phyloP scores from a whole-genome alignment of 2,797 vertebrate species.

The Sebastes variabilis region DNA sequence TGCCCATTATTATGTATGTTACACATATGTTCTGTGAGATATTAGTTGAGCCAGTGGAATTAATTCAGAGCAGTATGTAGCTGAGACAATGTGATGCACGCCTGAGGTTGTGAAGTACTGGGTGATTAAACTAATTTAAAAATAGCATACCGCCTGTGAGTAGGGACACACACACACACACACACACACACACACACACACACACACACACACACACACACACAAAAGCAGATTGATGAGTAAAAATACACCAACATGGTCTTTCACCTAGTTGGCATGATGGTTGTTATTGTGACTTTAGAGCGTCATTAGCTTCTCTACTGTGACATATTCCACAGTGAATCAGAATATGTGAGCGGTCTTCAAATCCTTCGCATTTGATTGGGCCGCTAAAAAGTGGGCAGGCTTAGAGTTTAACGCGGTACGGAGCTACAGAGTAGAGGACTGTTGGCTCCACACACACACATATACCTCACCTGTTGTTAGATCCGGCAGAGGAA shows the following conservation, averaged over 20 bases:
- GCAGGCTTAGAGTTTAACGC: background rate
- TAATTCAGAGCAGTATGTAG: constrained; percentile 41
- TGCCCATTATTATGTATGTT: constrained; percentile 11
- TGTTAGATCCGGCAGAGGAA: background rate
- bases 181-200: background rate
- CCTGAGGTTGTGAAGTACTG: constrained; percentile 43
- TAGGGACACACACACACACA: background rate
- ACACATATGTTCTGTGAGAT: constrained; percentile 30
- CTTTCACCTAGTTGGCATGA: constrained; percentile 19
- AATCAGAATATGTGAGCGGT: background rate
- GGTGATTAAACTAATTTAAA: constrained; percentile 66
- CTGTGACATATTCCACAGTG: background rate
- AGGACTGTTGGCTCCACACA: background rate
- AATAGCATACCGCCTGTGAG: constrained; percentile 32
- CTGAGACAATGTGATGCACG: constrained; percentile 55
- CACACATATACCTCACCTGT: no score
- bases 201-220: no score
- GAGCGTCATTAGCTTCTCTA: background rate
- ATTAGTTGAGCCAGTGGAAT: constrained; percentile 28
- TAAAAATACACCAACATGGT: constrained; percentile 37
- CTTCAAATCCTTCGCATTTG: background rate
- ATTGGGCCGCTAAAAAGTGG: background rate
- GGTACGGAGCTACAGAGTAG: no score
- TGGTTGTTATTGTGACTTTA: background rate
- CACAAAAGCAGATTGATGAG: constrained; percentile 1